These are phyloP conservation scores for Unio pictorum DNA, from an alignment of 2,888 invertebrate genomes.

Conservation along the genomic window DNA sequence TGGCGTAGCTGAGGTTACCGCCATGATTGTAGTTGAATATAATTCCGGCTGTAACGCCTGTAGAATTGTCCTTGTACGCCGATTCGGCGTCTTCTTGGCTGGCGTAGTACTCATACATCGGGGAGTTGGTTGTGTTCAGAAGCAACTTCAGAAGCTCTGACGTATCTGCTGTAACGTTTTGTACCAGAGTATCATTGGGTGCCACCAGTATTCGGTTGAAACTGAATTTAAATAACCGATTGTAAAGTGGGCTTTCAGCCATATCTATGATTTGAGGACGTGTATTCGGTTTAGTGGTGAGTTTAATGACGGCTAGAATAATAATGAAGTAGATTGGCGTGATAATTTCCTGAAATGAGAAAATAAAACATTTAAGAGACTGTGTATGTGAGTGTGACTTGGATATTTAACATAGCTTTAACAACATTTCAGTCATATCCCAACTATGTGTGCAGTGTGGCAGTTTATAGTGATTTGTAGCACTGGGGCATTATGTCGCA, in stretches of 20 bases:
- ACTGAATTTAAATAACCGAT: no score
- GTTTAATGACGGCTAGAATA: conserved; percentile 79
- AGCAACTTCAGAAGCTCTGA: conserved; percentile 11
- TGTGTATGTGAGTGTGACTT: no score
- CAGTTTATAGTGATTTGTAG: no score
- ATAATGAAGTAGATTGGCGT: conserved; percentile 84
- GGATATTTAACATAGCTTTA: no score
- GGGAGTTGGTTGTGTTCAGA: no score
- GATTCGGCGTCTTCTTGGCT: conserved; percentile 76
- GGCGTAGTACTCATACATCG: no score
- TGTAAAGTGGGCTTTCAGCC: no score
- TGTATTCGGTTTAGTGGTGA: conserved; percentile 30
- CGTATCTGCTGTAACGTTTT: conserved; percentile 28
- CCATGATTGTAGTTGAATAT: conserved; percentile 59
- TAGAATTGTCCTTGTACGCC: conserved; percentile 80
- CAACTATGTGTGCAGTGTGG: no score
- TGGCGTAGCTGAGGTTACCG: conserved; percentile 43
- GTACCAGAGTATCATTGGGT: conserved; percentile 45
- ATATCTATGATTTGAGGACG: conserved; percentile 21
- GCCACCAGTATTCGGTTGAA: conserved; percentile 42
- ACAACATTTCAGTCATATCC: no score
- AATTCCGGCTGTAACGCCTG: conserved; percentile 77
- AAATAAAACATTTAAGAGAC: no score
- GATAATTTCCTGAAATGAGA: conserved; percentile 80
- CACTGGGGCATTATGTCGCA: no score